Conservation (phyloP, 2,797 vertebrate species). For the Glossophaga mutica region DNA sequence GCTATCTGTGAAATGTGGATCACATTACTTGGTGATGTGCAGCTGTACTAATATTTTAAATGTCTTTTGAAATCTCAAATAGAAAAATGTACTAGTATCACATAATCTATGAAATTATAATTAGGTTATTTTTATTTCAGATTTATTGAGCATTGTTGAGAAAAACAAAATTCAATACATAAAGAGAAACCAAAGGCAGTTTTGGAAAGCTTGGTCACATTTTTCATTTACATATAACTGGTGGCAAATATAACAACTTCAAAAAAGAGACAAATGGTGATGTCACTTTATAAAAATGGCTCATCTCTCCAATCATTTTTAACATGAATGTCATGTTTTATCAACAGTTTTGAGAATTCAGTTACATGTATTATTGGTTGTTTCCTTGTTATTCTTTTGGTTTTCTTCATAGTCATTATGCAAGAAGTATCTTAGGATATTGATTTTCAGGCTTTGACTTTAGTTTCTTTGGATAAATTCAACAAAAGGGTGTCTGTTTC, state of each 20-base stretch:
- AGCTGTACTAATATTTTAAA: not conserved
- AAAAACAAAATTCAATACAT: not conserved
- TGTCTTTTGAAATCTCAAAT: not conserved
- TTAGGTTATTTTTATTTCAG: not conserved
- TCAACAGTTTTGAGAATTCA: not conserved
- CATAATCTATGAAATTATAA: not conserved
- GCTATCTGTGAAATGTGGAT: slow-evolving; percentile 7
- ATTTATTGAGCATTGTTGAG: not conserved
- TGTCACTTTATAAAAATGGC: not conserved
- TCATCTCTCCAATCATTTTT: not conserved
- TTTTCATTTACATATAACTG: not conserved
- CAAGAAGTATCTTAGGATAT: not conserved
- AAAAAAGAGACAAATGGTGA: not conserved
- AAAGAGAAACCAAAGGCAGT: not conserved
- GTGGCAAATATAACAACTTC: not conserved
- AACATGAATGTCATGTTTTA: not conserved
- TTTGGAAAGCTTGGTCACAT: not conserved
- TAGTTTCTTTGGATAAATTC: not conserved
- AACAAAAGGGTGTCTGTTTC: not conserved
- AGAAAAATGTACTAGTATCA: not conserved
- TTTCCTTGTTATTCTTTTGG: not conserved
- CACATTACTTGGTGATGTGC: not conserved
- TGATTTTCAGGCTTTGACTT: not conserved
- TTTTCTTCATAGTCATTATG: not conserved
- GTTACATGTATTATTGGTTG: not conserved